Percentiles rank a stretch among this genome's conserved stretches.
These are phyloP conservation scores for Protobothrops mucrosquamatus DNA, from an alignment of 2,113 vertebrate genomes.

Conservation along the genomic window DNA sequence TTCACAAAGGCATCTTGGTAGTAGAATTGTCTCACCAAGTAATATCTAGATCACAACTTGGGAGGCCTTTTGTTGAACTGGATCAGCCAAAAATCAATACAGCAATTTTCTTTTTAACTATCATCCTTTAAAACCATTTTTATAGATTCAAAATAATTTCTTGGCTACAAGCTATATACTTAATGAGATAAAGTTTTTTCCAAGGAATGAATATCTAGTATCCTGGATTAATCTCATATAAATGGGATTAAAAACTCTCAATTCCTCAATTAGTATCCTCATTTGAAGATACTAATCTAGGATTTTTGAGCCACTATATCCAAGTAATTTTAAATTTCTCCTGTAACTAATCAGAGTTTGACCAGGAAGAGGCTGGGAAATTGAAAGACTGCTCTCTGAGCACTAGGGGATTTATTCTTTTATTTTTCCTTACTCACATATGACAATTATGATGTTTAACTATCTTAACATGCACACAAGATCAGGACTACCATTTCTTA, in stretches of 20 bases:
- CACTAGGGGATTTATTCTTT: neutral
- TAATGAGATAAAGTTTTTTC: neutral
- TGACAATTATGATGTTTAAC: neutral
- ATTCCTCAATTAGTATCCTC: neutral
- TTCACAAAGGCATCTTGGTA: neutral
- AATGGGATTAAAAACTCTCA: neutral
- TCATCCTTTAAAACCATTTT: neutral
- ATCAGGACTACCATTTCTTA: neutral
- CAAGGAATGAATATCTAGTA: neutral
- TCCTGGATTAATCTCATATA: neutral
- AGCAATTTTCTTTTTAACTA: neutral
- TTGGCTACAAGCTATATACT: neutral
- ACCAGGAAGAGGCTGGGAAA: neutral
- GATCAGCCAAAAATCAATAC: neutral
- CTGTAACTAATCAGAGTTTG: neutral
- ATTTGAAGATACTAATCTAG: neutral
- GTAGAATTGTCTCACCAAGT: neutral
- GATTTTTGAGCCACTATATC: neutral
- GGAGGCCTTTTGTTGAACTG: neutral
- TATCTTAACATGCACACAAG: neutral
- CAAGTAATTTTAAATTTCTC: neutral
- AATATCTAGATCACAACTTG: neutral
- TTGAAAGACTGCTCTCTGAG: neutral
- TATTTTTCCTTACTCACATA: neutral
- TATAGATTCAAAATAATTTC: neutral